These are phyloP conservation scores for Ptychobarbus kaznakovi DNA, from an alignment of 2,797 vertebrate genomes.

Conservation along the genomic window DNA sequence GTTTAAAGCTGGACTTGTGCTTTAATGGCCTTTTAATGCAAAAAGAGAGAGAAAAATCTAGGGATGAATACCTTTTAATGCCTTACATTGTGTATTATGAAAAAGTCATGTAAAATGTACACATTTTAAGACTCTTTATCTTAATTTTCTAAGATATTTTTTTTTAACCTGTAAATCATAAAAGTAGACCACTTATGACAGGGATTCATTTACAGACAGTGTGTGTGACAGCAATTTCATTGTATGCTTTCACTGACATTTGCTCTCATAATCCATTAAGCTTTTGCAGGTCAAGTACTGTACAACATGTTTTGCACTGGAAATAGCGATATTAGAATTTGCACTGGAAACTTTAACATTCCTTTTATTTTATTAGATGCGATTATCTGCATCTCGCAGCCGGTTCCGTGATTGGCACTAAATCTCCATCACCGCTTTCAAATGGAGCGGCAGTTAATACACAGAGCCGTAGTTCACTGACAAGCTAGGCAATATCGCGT, in stretches of 20 bases:
- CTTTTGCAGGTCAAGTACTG: constrained; percentile 37
- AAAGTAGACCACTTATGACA: neutral
- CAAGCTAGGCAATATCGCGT: no score
- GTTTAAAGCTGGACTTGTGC: constrained; percentile 30
- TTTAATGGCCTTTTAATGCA: constrained; percentile 24
- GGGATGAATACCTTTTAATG: constrained; percentile 27
- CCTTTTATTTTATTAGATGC: constrained; percentile 26
- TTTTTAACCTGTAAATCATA: neutral
- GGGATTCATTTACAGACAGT: constrained; percentile 7
- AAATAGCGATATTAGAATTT: constrained; percentile 37
- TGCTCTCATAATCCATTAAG: constrained; percentile 29
- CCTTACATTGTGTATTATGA: constrained; percentile 22
- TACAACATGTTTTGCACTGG: constrained; percentile 43
- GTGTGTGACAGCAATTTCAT: neutral
- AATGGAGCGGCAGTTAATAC: no score
- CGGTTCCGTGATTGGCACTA: no score
- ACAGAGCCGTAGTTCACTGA: no score
- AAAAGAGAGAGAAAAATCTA: neutral
- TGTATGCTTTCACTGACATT: constrained; percentile 36
- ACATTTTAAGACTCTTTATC: neutral
- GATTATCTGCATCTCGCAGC: no score
- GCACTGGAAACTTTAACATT: constrained; percentile 56
- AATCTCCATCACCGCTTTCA: no score
- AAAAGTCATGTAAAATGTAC: neutral
- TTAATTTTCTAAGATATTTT: constrained; percentile 16